phyloP scores from a whole-genome alignment of 2,888 invertebrate genomes.

The Nomada lathburiana region DNA sequence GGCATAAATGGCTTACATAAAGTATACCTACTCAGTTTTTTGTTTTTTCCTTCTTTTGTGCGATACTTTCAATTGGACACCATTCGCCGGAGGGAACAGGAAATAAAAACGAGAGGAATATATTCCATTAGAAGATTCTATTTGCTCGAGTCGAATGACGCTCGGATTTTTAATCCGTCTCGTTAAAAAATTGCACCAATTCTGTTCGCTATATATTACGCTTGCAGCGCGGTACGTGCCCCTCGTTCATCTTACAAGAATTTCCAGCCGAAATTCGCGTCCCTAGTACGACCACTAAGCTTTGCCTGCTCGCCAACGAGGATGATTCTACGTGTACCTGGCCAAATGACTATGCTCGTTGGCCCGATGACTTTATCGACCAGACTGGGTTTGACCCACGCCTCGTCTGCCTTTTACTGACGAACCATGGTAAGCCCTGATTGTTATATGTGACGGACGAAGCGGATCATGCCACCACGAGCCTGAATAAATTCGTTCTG shows the following conservation, averaged over 20 bases:
- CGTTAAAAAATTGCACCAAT: slow-evolving; percentile 32
- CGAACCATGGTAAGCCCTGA: slow-evolving; percentile 67
- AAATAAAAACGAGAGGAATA: too few relatives aligned
- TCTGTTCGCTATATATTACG: not conserved
- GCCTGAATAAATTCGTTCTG: slow-evolving; percentile 51
- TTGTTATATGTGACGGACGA: slow-evolving; percentile 57
- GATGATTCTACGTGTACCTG: slow-evolving; percentile 46
- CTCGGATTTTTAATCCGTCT: slow-evolving; percentile 49
- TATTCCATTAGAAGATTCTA: not conserved
- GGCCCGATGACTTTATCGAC: slow-evolving; percentile 74
- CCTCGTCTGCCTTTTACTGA: slow-evolving; percentile 59
- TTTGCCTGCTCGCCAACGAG: slow-evolving; percentile 35
- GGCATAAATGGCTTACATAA: too few relatives aligned
- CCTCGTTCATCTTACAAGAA: slow-evolving; percentile 28
- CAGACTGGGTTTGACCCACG: slow-evolving; percentile 71
- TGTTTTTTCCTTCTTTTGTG: too few relatives aligned
- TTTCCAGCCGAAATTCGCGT: slow-evolving; percentile 47
- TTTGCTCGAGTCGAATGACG: not conserved
- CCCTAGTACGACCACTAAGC: slow-evolving; percentile 48
- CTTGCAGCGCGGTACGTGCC: slow-evolving; percentile 6
- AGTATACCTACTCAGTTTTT: too few relatives aligned
- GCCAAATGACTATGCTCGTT: slow-evolving; percentile 56
- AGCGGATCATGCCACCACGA: slow-evolving; percentile 13
- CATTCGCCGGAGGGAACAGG: too few relatives aligned
- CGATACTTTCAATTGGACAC: too few relatives aligned